Base-by-base conservation (phyloP, 2,113 vertebrate species). In the Machaerirhynchus nigripectus region DNA sequence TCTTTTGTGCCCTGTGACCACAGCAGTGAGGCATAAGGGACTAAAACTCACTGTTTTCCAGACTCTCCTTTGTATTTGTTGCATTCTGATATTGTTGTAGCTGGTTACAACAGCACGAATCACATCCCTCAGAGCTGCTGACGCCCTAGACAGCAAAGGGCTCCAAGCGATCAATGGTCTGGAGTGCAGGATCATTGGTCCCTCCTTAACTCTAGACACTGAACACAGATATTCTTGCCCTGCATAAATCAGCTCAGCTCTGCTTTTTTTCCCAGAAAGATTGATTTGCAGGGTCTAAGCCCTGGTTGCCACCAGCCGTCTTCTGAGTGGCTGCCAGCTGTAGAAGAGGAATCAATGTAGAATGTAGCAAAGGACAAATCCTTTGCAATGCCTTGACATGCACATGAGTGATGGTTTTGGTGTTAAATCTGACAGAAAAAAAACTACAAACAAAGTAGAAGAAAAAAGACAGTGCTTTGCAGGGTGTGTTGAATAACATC, bases 81-180 rank as follows among this genome's bases (percentile, higher is more conserved):
- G 31, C 53, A 57, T 64, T 49, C 49, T 87, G 39, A 22, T 60
- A 3, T 9, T 78, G 44, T 31, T 64, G 74, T 35, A 89, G 35
- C 39, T 82, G 56, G 39, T 61, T 30, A 5, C 46, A 26, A 0
- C 0, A 1, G 50, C 1, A 15, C 42, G 50, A 40, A 10, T 6
- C 26, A 4, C 20, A 44, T 40, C 40, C 15, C 39, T 49, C 40
- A 15, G 53, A 42, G 61, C n/a, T 11, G 35, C 18, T 65, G 84
- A 60, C 13, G 5, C 13, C n/a, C 61, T 16, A 2, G 26, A 49
- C 44, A 74, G 60, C 35, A 67, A 67, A 81, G 52, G 56, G 27
- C 22, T 90, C 60, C 3, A 13, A 15, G 42, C 4, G 56, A 55
- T 16, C 4, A 1, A 20, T 46, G 53, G 53, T 26, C 75, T 30